Evolutionary conservation across 1,140 invertebrate genomes (phyloP).

Genomic region (Samia ricini): DNA sequence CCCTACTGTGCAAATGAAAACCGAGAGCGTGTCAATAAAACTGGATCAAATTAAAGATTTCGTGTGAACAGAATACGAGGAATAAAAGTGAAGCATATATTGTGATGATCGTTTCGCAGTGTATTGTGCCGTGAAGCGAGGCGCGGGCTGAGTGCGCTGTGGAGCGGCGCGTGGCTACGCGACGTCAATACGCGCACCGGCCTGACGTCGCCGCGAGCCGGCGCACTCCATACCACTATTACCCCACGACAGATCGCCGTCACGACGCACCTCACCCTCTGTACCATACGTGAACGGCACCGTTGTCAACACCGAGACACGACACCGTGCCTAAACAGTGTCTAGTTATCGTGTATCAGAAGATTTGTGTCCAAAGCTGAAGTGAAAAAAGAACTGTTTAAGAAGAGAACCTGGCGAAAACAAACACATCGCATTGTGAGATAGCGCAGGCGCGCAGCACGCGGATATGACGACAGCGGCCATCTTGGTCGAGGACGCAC

Average conservation of each 20-base stretch:
- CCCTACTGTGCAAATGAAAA: conserved; percentile 22
- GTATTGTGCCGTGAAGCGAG: conserved; percentile 51
- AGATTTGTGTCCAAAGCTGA: conserved; percentile 12
- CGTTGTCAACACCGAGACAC: conserved; percentile 32
- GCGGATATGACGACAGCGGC: conserved; percentile 70
- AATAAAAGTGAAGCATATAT: conserved; percentile 41
- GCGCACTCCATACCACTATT: conserved; percentile 43
- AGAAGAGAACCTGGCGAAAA: conserved; percentile 56
- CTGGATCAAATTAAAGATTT: conserved; percentile 36
- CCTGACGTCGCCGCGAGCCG: conserved; percentile 58
- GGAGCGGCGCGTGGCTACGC: conserved; percentile 33
- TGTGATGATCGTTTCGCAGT: conserved; percentile 44
- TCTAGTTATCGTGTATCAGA: conserved; percentile 32
- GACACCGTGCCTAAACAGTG: conserved; percentile 32
- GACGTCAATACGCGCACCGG: conserved; percentile 67
- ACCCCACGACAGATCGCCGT: conserved; percentile 26
- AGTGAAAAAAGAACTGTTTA: conserved; percentile 33
- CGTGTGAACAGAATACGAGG: conserved; percentile 41
- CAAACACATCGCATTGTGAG: conserved; percentile 64
- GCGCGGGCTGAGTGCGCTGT: conserved; percentile 25
- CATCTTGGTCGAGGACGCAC: conserved; percentile 68
- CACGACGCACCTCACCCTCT: conserved; percentile 40
- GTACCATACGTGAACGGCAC: conserved; percentile 35
- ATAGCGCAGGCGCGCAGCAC: conserved; percentile 66
- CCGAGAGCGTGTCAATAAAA: conserved; percentile 35